Evolutionary conservation across 1,140 invertebrate species (phyloP), one percentile per base, ranked within the genome.

Genomic region (Vanessa tameamea): DNA sequence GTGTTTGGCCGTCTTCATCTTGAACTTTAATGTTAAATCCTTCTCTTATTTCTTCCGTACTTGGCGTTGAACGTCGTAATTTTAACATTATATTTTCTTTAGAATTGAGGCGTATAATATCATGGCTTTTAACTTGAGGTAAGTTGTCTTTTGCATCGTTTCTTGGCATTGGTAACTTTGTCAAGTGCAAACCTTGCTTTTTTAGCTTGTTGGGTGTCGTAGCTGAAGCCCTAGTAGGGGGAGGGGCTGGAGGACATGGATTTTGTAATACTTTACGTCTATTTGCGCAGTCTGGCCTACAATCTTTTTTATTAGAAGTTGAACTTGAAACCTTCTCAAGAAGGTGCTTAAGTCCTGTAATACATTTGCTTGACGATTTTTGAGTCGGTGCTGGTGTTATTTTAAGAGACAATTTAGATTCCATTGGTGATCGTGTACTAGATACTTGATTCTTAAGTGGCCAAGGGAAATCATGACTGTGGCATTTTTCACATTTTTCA

Each of bases 1-100:
- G 73, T 1, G 85, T 89, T 31, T 75, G 74, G 1, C 85, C 85
- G 48, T 87, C 83, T 76, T 85, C 80, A 66, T 88, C 86, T 81
- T 82, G 78, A 6, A 87, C 85, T 67, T 87, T 87, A 20, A 89
- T 83, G 57, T 87, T 83, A 12, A 77, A 53, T 57, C 64, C 51
- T 71, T 84, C 81, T 72, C 83, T 82, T 64, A 86, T 82, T 64
- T 86, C 83, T 47, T 82, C 78, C 15, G 79, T 84, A 61, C 82
- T 87, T n/a, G 82, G 75, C 12, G 81, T 79, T 7, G 59, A 64
- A 69, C 81, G 75, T 61, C 80, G 85, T 14, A 84, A 57, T 74
- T 76, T 79, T 50, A 86, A 79, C 9, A 72, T 79, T 57, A 85
- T 72, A 47, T 81, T 80, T 31, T 87, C 87, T 9, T 77, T 73